Conservation (phyloP, 2,888 invertebrate genomes). For the Camptogramma bilineatum region DNA sequence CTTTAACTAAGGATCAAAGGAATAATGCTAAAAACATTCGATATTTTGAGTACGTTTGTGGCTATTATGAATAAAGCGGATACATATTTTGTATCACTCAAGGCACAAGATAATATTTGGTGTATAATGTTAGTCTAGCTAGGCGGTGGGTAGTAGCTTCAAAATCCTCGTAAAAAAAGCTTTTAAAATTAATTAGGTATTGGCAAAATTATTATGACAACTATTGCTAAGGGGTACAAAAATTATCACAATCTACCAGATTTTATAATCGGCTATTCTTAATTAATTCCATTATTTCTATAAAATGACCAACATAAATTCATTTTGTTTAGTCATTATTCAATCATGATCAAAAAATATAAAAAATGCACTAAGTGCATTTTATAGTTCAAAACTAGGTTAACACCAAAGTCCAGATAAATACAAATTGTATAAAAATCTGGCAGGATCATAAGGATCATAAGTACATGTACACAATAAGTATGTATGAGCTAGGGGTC, state of each 20-base stretch:
- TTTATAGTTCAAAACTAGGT: conserved; percentile 13
- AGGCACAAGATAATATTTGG: conserved; percentile 12
- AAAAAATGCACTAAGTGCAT: conserved; percentile 29
- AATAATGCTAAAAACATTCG: too few relatives aligned
- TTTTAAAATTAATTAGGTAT: conserved; percentile 11
- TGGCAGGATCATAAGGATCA: conserved; percentile 35
- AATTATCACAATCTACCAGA: conserved; percentile 25
- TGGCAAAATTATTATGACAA: conserved; percentile 19
- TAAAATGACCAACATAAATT: background rate
- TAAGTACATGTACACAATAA: too few relatives aligned
- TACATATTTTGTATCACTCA: background rate
- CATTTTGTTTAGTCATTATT: background rate
- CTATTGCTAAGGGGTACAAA: conserved; percentile 19
- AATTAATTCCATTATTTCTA: background rate
- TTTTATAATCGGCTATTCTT: background rate
- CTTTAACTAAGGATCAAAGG: too few relatives aligned
- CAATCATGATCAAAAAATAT: background rate
- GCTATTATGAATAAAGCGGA: background rate
- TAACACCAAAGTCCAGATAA: conserved; percentile 15
- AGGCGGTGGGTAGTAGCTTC: conserved; percentile 23
- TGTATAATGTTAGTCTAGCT: conserved; percentile 15
- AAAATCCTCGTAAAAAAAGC: conserved; percentile 9
- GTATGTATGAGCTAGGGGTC: conserved; percentile 55
- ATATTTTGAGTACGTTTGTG: background rate
- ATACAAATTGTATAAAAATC: conserved; percentile 38